A percentile compares a stretch with the other conserved stretches of the same genome.
Evolutionary conservation across 2,113 vertebrate genomes (phyloP).

Genomic region (Poeciliopsis turrubarensis): DNA sequence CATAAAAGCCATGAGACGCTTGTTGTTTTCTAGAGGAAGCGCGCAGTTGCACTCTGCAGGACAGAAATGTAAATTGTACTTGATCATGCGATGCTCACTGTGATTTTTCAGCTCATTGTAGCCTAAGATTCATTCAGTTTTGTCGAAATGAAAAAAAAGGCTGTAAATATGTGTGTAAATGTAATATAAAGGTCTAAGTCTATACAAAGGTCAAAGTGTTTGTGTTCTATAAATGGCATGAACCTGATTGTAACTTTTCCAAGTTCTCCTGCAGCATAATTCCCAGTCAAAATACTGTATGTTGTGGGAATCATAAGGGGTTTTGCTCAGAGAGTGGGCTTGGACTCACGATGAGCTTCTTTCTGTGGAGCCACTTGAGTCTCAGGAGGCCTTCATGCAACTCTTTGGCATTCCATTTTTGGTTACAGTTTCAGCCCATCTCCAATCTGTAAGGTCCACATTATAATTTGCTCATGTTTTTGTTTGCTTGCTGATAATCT

Average conservation of each 20-base stretch:
- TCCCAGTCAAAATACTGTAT: neutral
- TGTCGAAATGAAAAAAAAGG: conserved; percentile 19
- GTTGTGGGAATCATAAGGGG: neutral
- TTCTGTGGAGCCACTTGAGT: neutral
- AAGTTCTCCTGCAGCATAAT: neutral
- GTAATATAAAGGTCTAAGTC: conserved; percentile 14
- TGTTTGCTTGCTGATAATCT: too few species aligned
- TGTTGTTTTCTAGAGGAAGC: conserved; percentile 27
- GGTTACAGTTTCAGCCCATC: too few species aligned
- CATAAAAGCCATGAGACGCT: conserved; percentile 7
- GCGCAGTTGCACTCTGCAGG: conserved; percentile 48
- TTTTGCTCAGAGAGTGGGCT: neutral
- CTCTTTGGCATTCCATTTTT: too few species aligned
- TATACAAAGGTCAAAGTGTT: neutral
- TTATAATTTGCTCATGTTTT: too few species aligned
- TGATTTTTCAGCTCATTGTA: conserved; percentile 41
- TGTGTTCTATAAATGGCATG: neutral
- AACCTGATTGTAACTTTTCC: neutral
- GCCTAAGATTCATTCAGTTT: conserved; percentile 29
- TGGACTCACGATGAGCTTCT: neutral
- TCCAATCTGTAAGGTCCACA: too few species aligned
- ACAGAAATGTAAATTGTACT: conserved; percentile 47
- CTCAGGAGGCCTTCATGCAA: neutral
- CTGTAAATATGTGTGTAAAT: conserved; percentile 46
- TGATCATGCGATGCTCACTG: conserved; percentile 39